Percentiles rank a stretch among this genome's conserved stretches.
Conservation (phyloP, 1,140 invertebrate species). For the Andrena cerasifolii region DNA sequence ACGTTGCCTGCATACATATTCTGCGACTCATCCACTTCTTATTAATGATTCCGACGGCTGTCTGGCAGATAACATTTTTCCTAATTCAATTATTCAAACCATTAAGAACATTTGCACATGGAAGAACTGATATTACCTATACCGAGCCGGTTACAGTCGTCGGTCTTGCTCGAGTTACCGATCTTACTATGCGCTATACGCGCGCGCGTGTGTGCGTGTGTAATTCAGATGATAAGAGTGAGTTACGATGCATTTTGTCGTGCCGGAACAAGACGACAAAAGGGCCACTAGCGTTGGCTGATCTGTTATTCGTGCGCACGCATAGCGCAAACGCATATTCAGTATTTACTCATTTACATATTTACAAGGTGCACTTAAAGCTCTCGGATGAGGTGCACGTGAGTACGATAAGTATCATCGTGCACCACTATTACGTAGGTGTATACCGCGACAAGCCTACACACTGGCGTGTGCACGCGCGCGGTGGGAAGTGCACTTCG, state of each 20-base stretch:
- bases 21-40: background rate
- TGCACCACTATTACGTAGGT: constrained; percentile 38
- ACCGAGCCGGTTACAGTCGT: background rate
- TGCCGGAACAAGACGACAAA: constrained; percentile 40
- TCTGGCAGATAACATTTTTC: background rate
- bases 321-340: constrained; percentile 8
- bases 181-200: background rate
- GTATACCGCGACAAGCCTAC: constrained; percentile 10
- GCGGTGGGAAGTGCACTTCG: constrained; percentile 4
- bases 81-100: constrained; percentile 10
- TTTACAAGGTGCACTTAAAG: constrained; percentile 49
- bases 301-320: constrained; percentile 27
- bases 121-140: background rate
- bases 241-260: constrained; percentile 44
- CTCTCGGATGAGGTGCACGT: constrained; percentile 34
- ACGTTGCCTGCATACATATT: too few relatives aligned
- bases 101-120: background rate
- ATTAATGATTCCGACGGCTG: background rate
- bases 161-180: constrained; percentile 7
- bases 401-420: constrained; percentile 37
- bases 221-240: constrained; percentile 39
- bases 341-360: constrained; percentile 47
- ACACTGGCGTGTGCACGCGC: background rate
- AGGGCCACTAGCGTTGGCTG: constrained; percentile 18
- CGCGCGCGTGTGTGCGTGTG: background rate